Percentiles rank a stretch among this genome's conserved stretches.
Evolutionary conservation across 2,113 vertebrate genomes (phyloP).

Genomic region (Theristicus caerulescens): DNA sequence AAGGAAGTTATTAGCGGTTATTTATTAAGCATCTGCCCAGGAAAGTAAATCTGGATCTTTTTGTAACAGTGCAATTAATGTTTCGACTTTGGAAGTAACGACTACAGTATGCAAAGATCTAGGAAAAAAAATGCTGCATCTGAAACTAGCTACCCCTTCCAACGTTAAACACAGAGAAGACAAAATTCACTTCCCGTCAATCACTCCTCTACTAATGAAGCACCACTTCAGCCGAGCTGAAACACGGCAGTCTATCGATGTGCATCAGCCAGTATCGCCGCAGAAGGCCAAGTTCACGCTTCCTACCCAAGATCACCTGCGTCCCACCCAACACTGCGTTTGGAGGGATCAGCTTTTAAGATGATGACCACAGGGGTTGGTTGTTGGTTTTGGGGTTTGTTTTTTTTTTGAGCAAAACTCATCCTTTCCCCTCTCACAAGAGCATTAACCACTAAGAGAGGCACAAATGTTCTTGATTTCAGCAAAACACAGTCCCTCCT

Average conservation of each 20-base stretch:
- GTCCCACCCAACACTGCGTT: neutral
- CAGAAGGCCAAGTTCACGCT: neutral
- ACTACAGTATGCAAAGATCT: neutral
- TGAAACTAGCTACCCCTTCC: neutral
- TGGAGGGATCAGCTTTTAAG: neutral
- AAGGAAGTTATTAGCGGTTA: neutral
- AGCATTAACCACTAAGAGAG: neutral
- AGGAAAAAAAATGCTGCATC: neutral
- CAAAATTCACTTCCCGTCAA: neutral
- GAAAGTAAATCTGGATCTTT: neutral
- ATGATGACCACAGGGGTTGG: neutral
- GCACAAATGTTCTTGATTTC: neutral
- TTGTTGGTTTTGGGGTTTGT: neutral
- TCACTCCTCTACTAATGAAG: neutral
- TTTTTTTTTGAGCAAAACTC: neutral
- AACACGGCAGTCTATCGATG: fast-evolving
- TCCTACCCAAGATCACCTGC: too few species aligned
- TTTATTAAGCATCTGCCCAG: neutral
- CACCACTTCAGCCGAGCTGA: neutral
- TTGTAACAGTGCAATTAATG: neutral
- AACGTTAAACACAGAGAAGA: neutral
- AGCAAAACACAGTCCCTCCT: neutral
- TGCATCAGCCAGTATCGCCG: neutral
- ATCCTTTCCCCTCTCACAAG: neutral
- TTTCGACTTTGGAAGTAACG: neutral